Base-by-base conservation (phyloP, 2,888 invertebrate genomes). In the Sphaeridia pumilis region DNA sequence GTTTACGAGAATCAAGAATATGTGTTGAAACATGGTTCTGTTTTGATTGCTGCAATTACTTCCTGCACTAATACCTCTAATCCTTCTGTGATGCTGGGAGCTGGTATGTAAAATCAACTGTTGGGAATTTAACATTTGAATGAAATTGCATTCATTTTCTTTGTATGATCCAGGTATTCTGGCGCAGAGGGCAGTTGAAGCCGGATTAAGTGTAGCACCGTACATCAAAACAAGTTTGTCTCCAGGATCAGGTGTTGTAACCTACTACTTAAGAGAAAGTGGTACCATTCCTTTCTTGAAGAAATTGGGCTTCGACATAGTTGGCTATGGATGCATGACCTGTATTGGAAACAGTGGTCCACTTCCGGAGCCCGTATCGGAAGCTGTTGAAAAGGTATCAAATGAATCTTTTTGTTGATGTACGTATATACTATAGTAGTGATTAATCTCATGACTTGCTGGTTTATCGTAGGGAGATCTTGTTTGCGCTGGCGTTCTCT, bases 321-420 rank as follows among this genome's bases (percentile, higher is more conserved):
- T 95, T 1, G 97, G 97, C n/a, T 98, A 95, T 68, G 97, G 97
- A 0, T 98, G 98, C 70, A 97, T 95, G 95, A 97, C 97, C 0
- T 98, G 98, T 69, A 98, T 98, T 64, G 97, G 97, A 1, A 98
- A 98, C 75, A 90, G 90, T 4, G 97, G 97, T 0, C 93, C 94
- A 0, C 78, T 98, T 0, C 86, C 88, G 49, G 93, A 94, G 47
- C 79, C 84, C 64, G 84, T 94, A n/a, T 84, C 82, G 0, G 85
- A 87, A 66, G 89, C 89, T 1, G 90, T 94, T 59, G 93, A 94
- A 69, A 84, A 84, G 76, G 83, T 83, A 66, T 38, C 7, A 38
- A 34, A 47, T 24, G 27, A 20, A 48, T 3, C 27, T 34, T n/a
- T 20, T 28, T 36, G 31, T n/a, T 28, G 17, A 25, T n/a, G 14